Base-by-base conservation (phyloP, 2,113 vertebrate species). In the Arizona elegans region DNA sequence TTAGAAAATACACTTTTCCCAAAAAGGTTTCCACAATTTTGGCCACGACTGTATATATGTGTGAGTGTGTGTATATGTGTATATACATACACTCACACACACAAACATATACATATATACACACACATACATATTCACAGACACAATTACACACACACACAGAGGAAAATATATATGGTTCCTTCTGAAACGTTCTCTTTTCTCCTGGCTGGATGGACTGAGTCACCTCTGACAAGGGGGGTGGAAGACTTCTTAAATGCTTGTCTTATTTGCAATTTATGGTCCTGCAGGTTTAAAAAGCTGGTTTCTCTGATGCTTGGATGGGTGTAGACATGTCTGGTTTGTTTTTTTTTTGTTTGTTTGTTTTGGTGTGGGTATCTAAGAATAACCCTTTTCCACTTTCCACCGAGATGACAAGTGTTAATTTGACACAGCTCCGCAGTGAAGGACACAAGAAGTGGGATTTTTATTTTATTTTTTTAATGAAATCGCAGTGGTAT, bases 121-220 rank as follows among this genome's bases (percentile, higher is more conserved):
- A 59, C 8, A 62, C 8, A 26, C 9, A 26, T 1, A 62, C 1
- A 62, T 3, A 62, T 8, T 26, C 8, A 62, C 10, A 65, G 0
- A 29, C 9, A 26, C n/a, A n/a, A n/a, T n/a, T n/a, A n/a, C 2
- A 10, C 24, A 26, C 10, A 65, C 3, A 11, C 59, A 23, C 21
- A 58, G 1, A 58, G 1, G 21, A 23, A 8, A 58, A 56, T 7
- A 11, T 29, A 65, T 65, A 17, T 8, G 2, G 33, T 81, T 81
- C 70, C 70, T 81, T 81, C 7, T 3, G 33, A 17, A 8, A 21
- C 1, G 87, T 93, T 94, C 95, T 93, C 93, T 92, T 90, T 94
- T 94, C 87, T 94, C 95, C 96, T 96, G 94, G 95, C 95, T 96
- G 96, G 96, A 94, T 96, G 94, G 95, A 95, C 92, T 95, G 47